Percentiles rank a stretch among this genome's conserved stretches.
These are phyloP conservation scores for Erythrocebus patas DNA, from an alignment of 2,113 vertebrate species.

Conservation along the genomic window DNA sequence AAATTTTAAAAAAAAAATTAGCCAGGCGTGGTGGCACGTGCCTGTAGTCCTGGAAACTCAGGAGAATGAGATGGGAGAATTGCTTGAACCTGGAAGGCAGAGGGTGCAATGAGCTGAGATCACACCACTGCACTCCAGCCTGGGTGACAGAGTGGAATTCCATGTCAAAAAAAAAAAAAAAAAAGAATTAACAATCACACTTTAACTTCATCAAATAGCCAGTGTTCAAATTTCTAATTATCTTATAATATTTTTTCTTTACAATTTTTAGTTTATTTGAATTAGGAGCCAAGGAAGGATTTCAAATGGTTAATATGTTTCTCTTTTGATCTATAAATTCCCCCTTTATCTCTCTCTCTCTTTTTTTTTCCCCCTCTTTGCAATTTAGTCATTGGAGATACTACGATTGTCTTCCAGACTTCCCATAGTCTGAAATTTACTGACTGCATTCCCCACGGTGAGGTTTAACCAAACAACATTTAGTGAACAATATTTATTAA, in stretches of 20 bases:
- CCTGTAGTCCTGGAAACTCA: no score
- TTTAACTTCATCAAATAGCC: neutral
- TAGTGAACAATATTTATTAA: slow-evolving; percentile 20
- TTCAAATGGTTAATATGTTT: neutral
- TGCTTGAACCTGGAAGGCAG: no score
- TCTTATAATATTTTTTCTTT: neutral
- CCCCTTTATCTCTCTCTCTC: neutral
- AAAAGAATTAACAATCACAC: neutral
- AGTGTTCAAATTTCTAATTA: neutral
- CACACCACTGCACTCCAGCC: no score
- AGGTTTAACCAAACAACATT: neutral
- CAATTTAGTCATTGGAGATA: neutral
- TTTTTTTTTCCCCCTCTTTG: neutral
- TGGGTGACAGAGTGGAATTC: no score
- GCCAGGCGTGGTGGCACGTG: fast-evolving
- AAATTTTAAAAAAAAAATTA: no score
- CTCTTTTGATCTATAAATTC: neutral
- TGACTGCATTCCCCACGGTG: neutral
- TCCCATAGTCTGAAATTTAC: neutral
- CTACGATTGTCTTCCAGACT: neutral
- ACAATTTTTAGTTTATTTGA: slow-evolving; percentile 8
- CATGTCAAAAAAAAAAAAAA: no score
- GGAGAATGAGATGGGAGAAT: no score
- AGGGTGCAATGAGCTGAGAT: no score
- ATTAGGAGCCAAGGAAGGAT: slow-evolving; percentile 8